A percentile compares a stretch with the other conserved stretches of the same genome.
phyloP scores from a whole-genome alignment of 1,140 invertebrate species.

The Platyscapa corneri region DNA sequence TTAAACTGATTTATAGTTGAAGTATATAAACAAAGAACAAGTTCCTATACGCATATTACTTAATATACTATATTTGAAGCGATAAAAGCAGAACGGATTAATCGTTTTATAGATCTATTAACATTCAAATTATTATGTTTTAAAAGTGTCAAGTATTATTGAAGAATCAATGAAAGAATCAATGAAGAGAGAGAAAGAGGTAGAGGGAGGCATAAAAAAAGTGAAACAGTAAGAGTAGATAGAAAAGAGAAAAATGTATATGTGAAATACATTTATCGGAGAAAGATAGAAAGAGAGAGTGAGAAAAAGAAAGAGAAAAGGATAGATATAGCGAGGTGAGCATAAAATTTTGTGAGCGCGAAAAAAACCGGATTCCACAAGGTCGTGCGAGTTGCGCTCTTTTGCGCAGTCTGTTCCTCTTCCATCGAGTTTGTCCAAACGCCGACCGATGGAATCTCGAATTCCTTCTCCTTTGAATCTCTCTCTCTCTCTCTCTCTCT shows the following conservation, averaged over 20 bases:
- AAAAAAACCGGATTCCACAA: constrained; percentile 50
- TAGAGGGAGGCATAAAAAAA: neutral
- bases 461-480: constrained; percentile 20
- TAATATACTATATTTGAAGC: neutral
- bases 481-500: constrained; percentile 18
- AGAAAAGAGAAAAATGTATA: neutral
- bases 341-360: constrained; percentile 49
- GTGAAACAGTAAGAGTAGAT: constrained; percentile 13
- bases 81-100: neutral
- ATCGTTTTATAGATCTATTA: neutral
- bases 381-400: constrained; percentile 33
- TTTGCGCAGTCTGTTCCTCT: constrained; percentile 18
- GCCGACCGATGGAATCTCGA: constrained; percentile 38
- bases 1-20: neutral
- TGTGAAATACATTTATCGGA: neutral
- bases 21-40: neutral
- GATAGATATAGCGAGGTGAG: constrained; percentile 33
- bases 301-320: neutral
- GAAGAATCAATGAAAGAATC: neutral
- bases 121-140: neutral
- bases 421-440: constrained; percentile 9
- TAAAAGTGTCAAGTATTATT: neutral
- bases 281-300: neutral
- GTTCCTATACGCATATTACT: neutral
- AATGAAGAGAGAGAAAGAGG: neutral